Base-by-base conservation (phyloP, 2,797 vertebrate species). In the Chiloscyllium punctatum region DNA sequence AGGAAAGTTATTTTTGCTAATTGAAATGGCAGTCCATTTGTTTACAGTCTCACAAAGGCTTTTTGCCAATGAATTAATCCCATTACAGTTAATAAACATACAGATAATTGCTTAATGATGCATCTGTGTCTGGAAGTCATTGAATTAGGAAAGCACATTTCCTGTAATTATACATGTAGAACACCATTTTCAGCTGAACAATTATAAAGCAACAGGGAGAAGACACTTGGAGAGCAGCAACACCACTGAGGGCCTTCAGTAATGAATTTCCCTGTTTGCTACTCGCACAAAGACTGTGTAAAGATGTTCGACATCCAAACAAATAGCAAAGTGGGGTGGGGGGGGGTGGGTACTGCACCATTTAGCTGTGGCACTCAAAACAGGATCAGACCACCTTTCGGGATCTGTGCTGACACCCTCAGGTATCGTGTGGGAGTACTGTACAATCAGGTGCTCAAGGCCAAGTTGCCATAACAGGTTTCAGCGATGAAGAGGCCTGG, bases 21-120 rank as follows among this genome's bases (percentile, higher is more conserved):
- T 91, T 91, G 88, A 91, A 68, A 91, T 9, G 1, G 7, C 88
- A 68, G 88, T 2, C 62, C 33, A 62, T 68, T 68, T 91, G 88
- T 91, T 91, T 91, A 68, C 33, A 66, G 88, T 33, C 6, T 91
- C 33, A n/a, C 57, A 66, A 91, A 71, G 37, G 23, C 66, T 4
- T 94, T 48, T 94, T 37, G 48, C n/a, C 92, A 94, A 72, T 42
- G 8, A 94, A 94, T 71, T 42, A 94, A 51, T 94, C 69, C 42
- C 11, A 27, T 94, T 72, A 74, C 37, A 71, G 15, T 51, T 94
- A 94, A 94, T 74, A 72, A 51, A 51, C 69, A 94, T 94, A 94
- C 13, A 51, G 69, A 94, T 72, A 72, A 74, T 94, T 94, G 71
- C 25, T 94, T 72, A 74, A 94, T 74, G 68, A 94, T 25, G 69